These are phyloP conservation scores for Columbina picui DNA, from an alignment of 2,113 vertebrate species.

Conservation along the genomic window DNA sequence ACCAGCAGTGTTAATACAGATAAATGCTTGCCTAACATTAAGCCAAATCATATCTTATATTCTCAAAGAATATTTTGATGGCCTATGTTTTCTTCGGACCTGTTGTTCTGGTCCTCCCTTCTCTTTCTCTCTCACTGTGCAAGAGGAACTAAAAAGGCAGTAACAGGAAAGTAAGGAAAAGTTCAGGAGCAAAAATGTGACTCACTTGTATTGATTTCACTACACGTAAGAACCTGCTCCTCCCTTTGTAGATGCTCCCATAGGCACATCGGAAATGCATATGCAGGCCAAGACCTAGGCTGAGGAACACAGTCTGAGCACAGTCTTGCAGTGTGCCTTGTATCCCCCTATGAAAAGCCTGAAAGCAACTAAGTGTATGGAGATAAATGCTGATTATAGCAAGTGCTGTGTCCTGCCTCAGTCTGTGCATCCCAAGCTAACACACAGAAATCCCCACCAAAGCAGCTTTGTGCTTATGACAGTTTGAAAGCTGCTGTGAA, in stretches of 20 bases:
- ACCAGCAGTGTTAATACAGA: neutral
- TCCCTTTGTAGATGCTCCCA: neutral
- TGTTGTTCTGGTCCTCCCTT: neutral
- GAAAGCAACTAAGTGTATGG: neutral
- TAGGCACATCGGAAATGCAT: neutral
- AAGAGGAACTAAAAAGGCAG: neutral
- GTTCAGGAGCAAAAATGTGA: neutral
- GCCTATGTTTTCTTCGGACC: neutral
- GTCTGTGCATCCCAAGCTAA: neutral
- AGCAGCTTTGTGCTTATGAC: neutral
- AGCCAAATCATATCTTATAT: neutral
- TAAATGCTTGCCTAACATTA: neutral
- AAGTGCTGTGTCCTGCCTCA: neutral
- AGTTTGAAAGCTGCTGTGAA: neutral
- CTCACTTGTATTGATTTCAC: neutral
- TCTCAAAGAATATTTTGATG: neutral
- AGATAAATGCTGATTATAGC: neutral
- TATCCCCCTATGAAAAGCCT: neutral
- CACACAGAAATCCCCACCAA: neutral
- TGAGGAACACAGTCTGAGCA: neutral
- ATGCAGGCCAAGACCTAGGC: neutral
- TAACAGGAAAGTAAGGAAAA: neutral
- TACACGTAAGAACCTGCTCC: neutral
- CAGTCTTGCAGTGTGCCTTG: neutral
- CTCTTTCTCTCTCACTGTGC: neutral